These are phyloP conservation scores for Spheniscus mendiculus DNA, from an alignment of 2,113 vertebrate genomes.

Conservation along the genomic window DNA sequence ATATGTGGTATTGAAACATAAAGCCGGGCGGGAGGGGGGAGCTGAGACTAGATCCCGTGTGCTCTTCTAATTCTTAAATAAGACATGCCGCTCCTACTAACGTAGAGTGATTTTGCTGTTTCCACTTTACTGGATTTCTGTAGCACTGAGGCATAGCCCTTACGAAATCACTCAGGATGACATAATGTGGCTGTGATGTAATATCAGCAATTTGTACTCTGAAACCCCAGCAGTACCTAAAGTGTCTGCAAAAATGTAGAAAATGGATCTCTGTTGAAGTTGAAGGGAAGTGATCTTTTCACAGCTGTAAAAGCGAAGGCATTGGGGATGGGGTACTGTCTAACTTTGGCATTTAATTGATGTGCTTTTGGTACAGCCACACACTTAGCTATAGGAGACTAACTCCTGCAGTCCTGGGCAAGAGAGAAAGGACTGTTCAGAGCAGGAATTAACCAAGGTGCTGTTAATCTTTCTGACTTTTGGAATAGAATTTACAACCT, in stretches of 20 bases:
- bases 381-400: background rate
- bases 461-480: background rate
- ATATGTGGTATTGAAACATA: background rate
- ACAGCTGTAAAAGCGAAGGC: background rate
- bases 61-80: background rate
- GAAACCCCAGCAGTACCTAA: background rate
- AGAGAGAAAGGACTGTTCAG: background rate
- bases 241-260: background rate
- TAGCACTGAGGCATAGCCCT: background rate
- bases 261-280: background rate
- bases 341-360: background rate
- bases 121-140: background rate
- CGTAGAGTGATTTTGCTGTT: background rate
- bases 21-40: background rate
- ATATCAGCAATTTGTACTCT: background rate
- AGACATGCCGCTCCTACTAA: background rate
- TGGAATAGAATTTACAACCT: background rate
- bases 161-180: background rate
- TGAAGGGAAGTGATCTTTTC: background rate
- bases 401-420: background rate
- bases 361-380: background rate
- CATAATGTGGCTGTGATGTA: background rate
- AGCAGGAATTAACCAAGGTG: background rate
- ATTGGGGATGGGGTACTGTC: background rate
- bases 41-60: background rate